A percentile compares a stretch with the other conserved stretches of the same genome.
These are phyloP conservation scores for Diplolepis rosae DNA, from an alignment of 2,888 invertebrate species.

Conservation along the genomic window DNA sequence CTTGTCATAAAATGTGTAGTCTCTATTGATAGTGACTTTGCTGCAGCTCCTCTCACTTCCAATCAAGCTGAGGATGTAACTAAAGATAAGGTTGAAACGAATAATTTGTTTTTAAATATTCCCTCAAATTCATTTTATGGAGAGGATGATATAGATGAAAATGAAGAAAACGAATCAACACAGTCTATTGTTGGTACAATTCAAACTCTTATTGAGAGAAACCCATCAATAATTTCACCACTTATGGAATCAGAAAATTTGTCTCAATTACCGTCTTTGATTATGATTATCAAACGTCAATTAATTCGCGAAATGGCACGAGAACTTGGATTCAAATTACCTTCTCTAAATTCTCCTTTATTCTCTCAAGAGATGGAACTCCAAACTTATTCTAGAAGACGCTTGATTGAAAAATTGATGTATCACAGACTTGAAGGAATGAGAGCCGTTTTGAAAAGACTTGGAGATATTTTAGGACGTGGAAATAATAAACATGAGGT, in stretches of 20 bases:
- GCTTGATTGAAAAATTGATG: too few relatives aligned
- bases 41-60: neutral
- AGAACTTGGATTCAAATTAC: neutral
- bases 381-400: too few relatives aligned
- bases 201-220: neutral
- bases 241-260: neutral
- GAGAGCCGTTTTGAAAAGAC: too few relatives aligned
- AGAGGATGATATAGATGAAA: neutral
- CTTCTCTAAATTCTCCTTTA: neutral
- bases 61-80: neutral
- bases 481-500: too few relatives aligned
- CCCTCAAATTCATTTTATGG: neutral
- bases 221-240: neutral
- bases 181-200: neutral
- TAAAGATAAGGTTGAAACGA: neutral
- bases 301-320: neutral
- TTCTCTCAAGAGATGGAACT: too few relatives aligned
- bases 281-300: neutral
- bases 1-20: neutral
- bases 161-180: neutral
- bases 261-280: neutral
- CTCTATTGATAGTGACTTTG: neutral
- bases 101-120: neutral
- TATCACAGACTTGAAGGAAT: too few relatives aligned
- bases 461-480: too few relatives aligned